phyloP scores from a whole-genome alignment of 2,113 vertebrate genomes.

The Chloebia gouldiae region DNA sequence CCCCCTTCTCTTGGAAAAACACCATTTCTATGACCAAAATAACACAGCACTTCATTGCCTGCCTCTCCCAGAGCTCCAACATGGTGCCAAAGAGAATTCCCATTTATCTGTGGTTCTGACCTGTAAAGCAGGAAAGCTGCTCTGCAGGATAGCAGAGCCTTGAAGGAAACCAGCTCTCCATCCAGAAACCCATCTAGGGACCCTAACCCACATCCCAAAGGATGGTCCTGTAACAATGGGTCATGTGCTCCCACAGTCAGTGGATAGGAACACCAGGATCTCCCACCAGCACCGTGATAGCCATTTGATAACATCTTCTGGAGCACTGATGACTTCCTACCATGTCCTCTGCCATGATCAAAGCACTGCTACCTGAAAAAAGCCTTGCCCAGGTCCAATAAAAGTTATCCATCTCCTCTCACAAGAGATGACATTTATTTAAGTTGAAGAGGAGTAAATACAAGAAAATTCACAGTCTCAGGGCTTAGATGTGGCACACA shows the following conservation, averaged over 20 bases:
- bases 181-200: neutral
- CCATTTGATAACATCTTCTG: neutral
- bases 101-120: neutral
- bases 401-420: neutral
- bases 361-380: neutral
- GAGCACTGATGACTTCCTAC: neutral
- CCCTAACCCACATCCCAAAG: neutral
- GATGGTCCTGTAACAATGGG: neutral
- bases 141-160: neutral
- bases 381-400: neutral
- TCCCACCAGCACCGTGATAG: accelerated
- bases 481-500: neutral
- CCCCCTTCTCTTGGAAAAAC: neutral
- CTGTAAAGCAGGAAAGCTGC: neutral
- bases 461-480: neutral
- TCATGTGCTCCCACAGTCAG: accelerated
- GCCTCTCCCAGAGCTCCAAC: neutral
- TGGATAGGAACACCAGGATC: accelerated
- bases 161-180: neutral
- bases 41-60: neutral
- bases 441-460: neutral
- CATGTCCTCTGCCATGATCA: neutral
- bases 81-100: neutral
- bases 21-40: neutral
- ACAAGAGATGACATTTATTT: neutral